Evolutionary conservation across 2,113 vertebrate species (phyloP), one percentile per base, ranked within the genome.

Genomic region (Brachypodius melanocephalos): DNA sequence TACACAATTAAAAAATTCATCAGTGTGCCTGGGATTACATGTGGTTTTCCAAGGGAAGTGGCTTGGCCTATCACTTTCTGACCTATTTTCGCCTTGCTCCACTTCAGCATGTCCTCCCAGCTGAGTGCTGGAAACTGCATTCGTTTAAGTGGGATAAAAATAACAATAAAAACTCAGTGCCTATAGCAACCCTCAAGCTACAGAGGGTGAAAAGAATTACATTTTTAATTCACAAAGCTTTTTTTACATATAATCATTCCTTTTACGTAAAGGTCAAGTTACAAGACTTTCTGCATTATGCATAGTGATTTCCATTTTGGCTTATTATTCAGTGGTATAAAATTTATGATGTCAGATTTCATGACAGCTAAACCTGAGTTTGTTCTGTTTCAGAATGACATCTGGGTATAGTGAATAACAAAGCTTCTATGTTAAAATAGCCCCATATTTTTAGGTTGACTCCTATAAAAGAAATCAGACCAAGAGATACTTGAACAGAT

Each of bases 251-350:
- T 91, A 94, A 90, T 96, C 77, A 81, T 89, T 88, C 76, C 85
- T 95, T 92, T 96, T 90, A 96, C 71, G 61, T 93, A 95, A 97
- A 97, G 96, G 96, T 97, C 97, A 97, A 95, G 85, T 82, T 90
- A 95, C 91, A 88, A 90, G 90, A 88, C 55, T 88, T 77, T 91
- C 74, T 88, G 92, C 90, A 96, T 97, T 90, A 92, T 88, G 88
- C 94, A 96, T 82, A 94, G 89, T 94, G 85, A 96, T 95, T 97
- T 97, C 83, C 92, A 96, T 96, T 97, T 96, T 79, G 48, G 93
- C 87, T 92, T 96, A 96, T 97, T 95, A 92, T 97, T 85, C 91
- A 67, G 67, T 34, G 45, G 74, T 68, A 89, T 88, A 90, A 96
- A 95, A 97, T 94, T 81, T 94, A 85, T 92, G 71, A 89, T 95